phyloP scores from a whole-genome alignment of 2,113 vertebrate genomes.

The Pseudois nayaur region DNA sequence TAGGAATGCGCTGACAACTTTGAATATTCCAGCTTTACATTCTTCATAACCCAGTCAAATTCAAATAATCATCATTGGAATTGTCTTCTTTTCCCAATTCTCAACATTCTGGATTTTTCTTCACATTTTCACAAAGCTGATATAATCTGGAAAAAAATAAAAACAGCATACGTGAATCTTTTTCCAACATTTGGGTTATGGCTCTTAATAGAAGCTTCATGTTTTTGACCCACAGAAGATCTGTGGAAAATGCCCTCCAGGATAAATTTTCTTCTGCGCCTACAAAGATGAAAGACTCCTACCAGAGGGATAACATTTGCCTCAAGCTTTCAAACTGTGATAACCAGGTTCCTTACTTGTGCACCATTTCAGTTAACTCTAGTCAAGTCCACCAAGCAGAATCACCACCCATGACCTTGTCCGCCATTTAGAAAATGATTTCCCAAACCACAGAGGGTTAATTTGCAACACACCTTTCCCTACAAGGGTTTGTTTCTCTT shows the following conservation, averaged over 20 bases:
- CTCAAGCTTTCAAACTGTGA: slow-evolving; percentile 56
- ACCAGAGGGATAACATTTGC: slow-evolving; percentile 33
- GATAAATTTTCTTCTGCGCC: neutral
- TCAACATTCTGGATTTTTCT: neutral
- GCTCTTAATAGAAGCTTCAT: neutral
- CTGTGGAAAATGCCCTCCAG: neutral
- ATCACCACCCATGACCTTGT: neutral
- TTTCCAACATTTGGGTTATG: neutral
- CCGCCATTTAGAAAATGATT: slow-evolving; percentile 56
- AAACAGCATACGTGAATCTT: neutral
- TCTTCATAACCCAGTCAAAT: neutral
- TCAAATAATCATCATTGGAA: neutral
- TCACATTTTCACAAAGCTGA: neutral
- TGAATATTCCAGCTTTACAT: neutral
- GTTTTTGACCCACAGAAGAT: neutral
- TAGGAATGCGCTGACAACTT: neutral
- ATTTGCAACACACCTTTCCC: neutral
- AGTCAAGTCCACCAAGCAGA: neutral
- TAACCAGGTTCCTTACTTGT: slow-evolving; percentile 34
- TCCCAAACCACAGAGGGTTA: slow-evolving; percentile 43
- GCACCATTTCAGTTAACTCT: slow-evolving; percentile 1
- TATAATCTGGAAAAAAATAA: neutral
- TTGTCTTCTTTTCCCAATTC: neutral
- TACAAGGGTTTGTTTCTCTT: neutral
- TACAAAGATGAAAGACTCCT: slow-evolving; percentile 51